phyloP scores from a whole-genome alignment of 2,797 vertebrate species.

The Calcarius lapponicus region DNA sequence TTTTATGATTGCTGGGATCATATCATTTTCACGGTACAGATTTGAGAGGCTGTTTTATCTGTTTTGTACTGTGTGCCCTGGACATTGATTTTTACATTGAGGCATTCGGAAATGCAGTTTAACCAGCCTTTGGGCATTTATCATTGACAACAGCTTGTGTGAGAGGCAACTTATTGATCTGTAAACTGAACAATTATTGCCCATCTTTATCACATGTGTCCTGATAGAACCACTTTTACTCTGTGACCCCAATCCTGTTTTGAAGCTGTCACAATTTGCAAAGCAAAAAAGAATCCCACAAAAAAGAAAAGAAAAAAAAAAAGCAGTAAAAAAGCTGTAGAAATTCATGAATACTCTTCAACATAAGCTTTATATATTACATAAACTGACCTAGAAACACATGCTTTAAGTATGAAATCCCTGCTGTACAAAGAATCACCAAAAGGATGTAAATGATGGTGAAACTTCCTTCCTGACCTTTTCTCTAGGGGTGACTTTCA shows the following conservation, averaged over 20 bases:
- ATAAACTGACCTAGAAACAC: constrained; percentile 41
- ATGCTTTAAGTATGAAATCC: background rate
- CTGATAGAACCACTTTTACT: background rate
- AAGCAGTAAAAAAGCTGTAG: background rate
- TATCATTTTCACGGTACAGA: background rate
- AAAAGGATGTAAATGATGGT: background rate
- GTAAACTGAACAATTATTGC: constrained; percentile 41
- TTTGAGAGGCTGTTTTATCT: constrained; percentile 17
- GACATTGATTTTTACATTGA: constrained; percentile 36
- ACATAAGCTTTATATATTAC: background rate
- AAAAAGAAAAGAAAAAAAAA: too few species aligned
- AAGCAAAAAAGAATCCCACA: background rate
- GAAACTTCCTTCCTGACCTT: background rate
- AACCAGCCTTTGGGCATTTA: constrained; percentile 9
- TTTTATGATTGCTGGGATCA: constrained; percentile 27
- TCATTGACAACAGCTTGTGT: constrained; percentile 9
- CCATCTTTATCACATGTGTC: background rate
- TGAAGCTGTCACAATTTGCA: background rate
- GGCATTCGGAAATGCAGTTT: background rate
- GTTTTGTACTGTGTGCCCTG: background rate
- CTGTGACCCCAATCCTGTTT: background rate
- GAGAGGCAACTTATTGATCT: constrained; percentile 44
- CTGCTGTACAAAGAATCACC: background rate
- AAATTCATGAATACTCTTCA: background rate
- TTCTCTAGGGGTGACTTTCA: background rate